Base-by-base conservation (phyloP, 2,113 vertebrate genomes). In the Phocoena phocoena region DNA sequence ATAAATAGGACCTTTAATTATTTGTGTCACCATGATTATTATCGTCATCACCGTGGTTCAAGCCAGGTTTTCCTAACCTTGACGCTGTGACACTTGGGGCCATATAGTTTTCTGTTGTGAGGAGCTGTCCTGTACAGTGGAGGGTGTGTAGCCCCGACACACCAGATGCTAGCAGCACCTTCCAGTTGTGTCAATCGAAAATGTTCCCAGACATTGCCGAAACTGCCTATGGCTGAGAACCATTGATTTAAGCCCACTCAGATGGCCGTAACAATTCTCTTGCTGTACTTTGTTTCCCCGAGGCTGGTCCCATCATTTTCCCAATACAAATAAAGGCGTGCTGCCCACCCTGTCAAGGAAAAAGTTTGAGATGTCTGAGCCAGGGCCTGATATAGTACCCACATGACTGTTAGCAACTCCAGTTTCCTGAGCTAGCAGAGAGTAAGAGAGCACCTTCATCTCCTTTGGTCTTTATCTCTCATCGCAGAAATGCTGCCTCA, bases 101-200 rank as follows among this genome's bases (percentile, higher is more conserved):
- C 65, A 1, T 15, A 28, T 0, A 3, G 5, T 17, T 25, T 17
- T 31, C 60, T 50, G 0, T 5, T 6, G 25, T 13, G 14, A 18
- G 17, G 1, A 1, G 8, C 33, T 2, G 6, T 12, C 33, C 38
- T 3, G 1, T 0, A 15, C 11, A 0, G 1, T 3, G 2, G 2
- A 33, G 31, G 41, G 2, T 26, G 17, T 6, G 7, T 8, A 10
- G 21, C 44, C 26, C 44, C 50, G 4, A 1, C 2, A 9, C 10
- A 1, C 25, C n/a, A 58, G 25, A 65, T 55, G 12, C n/a, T 25
- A 28, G 8, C 87, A 55, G 23, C 36, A 44, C 33, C 7, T 33
- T 18, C 20, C 79, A 1, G 13, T 1, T n/a, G 79, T 44, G 58
- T 2, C 17, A 5, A 10, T 18, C 8, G 17, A 36, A n/a, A 47